These are phyloP conservation scores for Beroe forskalii DNA, from an alignment of 37 sponge, comb jelly and placozoan species.

Conservation along the genomic window DNA sequence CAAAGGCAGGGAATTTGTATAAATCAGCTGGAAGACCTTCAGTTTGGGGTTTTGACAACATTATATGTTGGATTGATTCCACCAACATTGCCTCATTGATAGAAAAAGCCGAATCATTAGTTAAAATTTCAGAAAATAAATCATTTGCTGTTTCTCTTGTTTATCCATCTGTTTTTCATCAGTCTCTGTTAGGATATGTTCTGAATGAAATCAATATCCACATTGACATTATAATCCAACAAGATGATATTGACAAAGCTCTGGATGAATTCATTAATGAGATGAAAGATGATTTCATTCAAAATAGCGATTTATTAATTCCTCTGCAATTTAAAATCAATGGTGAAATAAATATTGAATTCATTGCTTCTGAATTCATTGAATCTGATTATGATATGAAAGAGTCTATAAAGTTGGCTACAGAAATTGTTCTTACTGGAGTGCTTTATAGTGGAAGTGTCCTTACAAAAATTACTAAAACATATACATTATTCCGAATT, in stretches of 20 bases:
- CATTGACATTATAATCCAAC: not conserved
- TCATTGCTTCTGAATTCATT: not conserved
- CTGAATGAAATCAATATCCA: slow-evolving; percentile 42
- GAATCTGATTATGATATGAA: not conserved
- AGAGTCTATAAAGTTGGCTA: not conserved
- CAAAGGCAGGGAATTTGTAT: not conserved
- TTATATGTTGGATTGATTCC: not conserved
- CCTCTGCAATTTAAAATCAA: not conserved
- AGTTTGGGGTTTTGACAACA: not conserved
- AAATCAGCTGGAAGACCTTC: not conserved
- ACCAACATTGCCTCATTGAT: not conserved
- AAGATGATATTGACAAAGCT: not conserved
- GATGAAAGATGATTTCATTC: not conserved
- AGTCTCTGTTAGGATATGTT: slow-evolving; percentile 9
- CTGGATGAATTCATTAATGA: not conserved
- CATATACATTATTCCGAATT: not conserved
- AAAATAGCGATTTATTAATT: not conserved
- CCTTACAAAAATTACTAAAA: slow-evolving; percentile 11
- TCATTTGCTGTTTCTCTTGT: slow-evolving; percentile 36
- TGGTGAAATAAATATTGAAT: not conserved
- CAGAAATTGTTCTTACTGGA: not conserved
- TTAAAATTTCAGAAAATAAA: not conserved
- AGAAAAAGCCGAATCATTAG: not conserved
- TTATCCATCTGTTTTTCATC: not conserved
- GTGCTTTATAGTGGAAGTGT: not conserved